phyloP scores from a whole-genome alignment of 2,888 invertebrate genomes.

The Sthenelais limicola region DNA sequence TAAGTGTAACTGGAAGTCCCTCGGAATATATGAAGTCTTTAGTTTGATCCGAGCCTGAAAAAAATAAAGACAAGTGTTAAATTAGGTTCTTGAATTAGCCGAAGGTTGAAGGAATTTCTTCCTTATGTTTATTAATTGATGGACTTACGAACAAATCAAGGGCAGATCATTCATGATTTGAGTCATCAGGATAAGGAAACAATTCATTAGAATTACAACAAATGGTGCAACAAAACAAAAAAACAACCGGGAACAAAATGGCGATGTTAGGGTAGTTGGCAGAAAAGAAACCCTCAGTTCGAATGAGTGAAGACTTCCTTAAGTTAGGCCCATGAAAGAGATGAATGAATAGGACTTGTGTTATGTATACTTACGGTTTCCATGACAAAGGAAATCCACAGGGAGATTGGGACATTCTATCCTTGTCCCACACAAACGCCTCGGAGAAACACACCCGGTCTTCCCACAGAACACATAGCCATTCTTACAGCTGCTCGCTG shows the following conservation, averaged over 20 bases:
- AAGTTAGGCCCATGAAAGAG: not conserved
- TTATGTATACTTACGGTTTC: slow-evolving; percentile 39
- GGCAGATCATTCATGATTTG: too few relatives aligned
- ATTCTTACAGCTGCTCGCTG: slow-evolving; percentile 32
- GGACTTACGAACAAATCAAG: too few relatives aligned
- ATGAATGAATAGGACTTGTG: too few relatives aligned
- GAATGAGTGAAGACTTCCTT: too few relatives aligned
- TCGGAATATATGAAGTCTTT: slow-evolving; percentile 35
- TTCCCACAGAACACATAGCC: slow-evolving; percentile 39
- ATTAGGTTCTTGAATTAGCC: too few relatives aligned
- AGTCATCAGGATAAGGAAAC: too few relatives aligned
- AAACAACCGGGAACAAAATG: too few relatives aligned
- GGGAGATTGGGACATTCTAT: slow-evolving; percentile 19
- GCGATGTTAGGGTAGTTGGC: too few relatives aligned
- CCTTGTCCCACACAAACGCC: slow-evolving; percentile 4
- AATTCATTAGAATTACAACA: not conserved
- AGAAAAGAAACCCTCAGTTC: not conserved
- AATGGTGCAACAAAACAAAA: not conserved
- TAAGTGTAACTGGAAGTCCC: slow-evolving; percentile 21
- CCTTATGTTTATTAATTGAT: too few relatives aligned
- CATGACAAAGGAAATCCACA: slow-evolving; percentile 17
- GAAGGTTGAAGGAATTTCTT: too few relatives aligned
- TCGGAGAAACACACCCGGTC: slow-evolving; percentile 30
- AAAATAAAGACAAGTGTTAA: too few relatives aligned
- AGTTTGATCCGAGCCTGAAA: slow-evolving; percentile 14